A percentile compares a stretch with the other conserved stretches of the same genome.
Evolutionary conservation across 2,888 invertebrate species (phyloP).

Genomic region (Chironomus tentans): DNA sequence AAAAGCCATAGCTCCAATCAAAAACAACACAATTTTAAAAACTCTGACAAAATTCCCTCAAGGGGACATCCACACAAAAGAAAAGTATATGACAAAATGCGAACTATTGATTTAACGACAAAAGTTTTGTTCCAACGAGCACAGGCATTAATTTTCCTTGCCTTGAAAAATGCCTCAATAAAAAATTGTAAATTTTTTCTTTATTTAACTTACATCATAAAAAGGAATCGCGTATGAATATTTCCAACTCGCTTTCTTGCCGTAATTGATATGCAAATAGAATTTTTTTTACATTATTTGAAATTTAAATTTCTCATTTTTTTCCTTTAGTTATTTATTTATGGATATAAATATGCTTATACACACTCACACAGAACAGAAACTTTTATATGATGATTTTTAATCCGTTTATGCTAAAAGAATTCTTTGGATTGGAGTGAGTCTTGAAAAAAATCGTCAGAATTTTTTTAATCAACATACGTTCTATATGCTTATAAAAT

Average conservation of each 20-base stretch:
- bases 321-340: neutral
- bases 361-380: neutral
- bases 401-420: conserved; percentile 13
- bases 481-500: too few relatives aligned
- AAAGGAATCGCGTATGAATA: neutral
- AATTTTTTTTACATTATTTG: conserved; percentile 1
- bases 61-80: too few relatives aligned
- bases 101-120: conserved; percentile 5
- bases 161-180: neutral
- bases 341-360: neutral
- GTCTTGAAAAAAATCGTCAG: too few relatives aligned
- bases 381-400: neutral
- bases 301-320: conserved; percentile 9
- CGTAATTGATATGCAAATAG: conserved; percentile 24
- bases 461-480: too few relatives aligned
- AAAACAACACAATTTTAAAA: too few relatives aligned
- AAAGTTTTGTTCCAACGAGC: neutral
- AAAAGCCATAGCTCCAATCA: too few relatives aligned
- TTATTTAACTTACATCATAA: too few relatives aligned
- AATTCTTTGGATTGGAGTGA: neutral
- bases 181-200: neutral
- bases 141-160: neutral
- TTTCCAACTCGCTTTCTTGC: neutral
- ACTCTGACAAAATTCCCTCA: too few relatives aligned
- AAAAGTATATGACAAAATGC: conserved; percentile 13